Evolutionary conservation across 2,113 vertebrate genomes (phyloP), one percentile per base, ranked within the genome.

Genomic region (Podiceps cristatus): DNA sequence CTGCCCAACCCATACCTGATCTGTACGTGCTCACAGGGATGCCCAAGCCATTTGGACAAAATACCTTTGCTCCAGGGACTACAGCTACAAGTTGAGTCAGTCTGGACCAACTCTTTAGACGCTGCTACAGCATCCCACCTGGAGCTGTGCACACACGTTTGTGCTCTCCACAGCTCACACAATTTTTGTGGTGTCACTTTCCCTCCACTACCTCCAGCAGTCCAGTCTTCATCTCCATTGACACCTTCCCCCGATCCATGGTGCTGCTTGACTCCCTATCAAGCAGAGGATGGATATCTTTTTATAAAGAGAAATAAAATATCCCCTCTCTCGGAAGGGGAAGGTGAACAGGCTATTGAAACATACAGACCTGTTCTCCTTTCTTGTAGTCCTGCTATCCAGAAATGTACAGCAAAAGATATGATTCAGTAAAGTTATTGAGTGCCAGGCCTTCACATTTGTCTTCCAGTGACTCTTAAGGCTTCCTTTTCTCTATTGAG

Each of bases 381-480:
- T 59, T 18, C 93, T 68, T 62, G 45, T 90, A 31, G 37, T 91
- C 37, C 74, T 73, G 76, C 89, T 90, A 91, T 71, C 76, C 74
- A 94, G 87, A 82, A 95, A 88, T 7, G 3, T 24, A 89, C 58
- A 96, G 78, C 93, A 93, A 87, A 95, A 91, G 84, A 91, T 94
- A 92, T 86, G 96, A 96, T 97, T 96, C 96, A 79, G 77, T 97
- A 42, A 95, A 97, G 96, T 94, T 97, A 96, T 97, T 74, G 95
- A 98, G 95, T 97, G 93, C 91, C 92, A 88, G 95, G 79, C 86
- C 93, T 97, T 96, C 95, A 93, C 96, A 97, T 98, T 98, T 97
- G 93, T 97, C 97, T 97, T 97, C 96, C 96, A 97, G 93, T 97
- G 97, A 96, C 95, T 97, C 96, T 92, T 78, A 97, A 96, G 91